Percentiles rank a stretch among this genome's conserved stretches.
These are phyloP conservation scores for Cheilosia pagana DNA, from an alignment of 2,888 invertebrate genomes.

Conservation along the genomic window DNA sequence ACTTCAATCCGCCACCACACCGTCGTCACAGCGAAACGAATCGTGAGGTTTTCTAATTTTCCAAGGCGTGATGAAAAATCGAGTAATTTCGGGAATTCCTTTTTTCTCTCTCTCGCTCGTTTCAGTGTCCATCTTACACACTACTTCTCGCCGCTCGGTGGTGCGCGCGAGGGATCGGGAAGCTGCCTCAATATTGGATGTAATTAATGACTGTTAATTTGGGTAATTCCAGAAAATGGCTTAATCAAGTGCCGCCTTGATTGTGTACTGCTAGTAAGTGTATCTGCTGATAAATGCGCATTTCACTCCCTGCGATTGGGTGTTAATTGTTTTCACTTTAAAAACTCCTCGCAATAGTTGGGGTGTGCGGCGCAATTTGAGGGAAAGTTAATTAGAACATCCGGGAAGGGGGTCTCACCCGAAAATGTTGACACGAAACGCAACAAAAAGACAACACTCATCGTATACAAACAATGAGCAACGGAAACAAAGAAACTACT, in stretches of 20 bases:
- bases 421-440: conserved; percentile 58
- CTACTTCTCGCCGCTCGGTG: background rate
- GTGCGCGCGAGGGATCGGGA: conserved; percentile 2
- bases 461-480: conserved; percentile 39
- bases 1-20: background rate
- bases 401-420: background rate
- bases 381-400: conserved; percentile 57
- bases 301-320: conserved; percentile 31
- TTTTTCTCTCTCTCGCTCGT: conserved; percentile 28
- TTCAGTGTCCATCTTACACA: conserved; percentile 24
- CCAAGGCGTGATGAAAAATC: conserved; percentile 72
- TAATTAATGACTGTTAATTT: conserved; percentile 74
- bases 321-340: conserved; percentile 62
- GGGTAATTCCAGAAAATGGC: conserved; percentile 68
- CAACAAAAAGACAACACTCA: conserved; percentile 51
- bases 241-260: conserved; percentile 60
- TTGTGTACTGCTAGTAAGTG: conserved; percentile 10
- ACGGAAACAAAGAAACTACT: conserved; percentile 63
- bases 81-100: conserved; percentile 64
- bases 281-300: conserved; percentile 57
- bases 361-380: conserved; percentile 2
- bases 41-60: conserved; percentile 68
- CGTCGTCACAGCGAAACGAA: conserved; percentile 28
- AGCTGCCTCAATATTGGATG: conserved; percentile 50
- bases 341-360: conserved; percentile 15